These are phyloP conservation scores for Congeria kusceri DNA, from an alignment of 2,888 invertebrate species.

Conservation along the genomic window DNA sequence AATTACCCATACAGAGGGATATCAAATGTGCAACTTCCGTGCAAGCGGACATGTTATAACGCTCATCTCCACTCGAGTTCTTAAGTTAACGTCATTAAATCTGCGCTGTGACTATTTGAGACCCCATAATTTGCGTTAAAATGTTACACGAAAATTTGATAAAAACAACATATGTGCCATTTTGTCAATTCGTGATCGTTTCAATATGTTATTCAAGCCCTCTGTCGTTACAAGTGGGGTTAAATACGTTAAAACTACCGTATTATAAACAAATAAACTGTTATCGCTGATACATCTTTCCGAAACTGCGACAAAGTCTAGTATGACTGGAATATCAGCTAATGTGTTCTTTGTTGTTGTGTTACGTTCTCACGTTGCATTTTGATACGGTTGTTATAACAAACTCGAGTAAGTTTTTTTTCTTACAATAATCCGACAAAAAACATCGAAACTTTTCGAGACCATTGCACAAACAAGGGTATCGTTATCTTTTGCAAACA, in stretches of 20 bases:
- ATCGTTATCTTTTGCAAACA: too few relatives aligned
- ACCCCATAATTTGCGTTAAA: slow-evolving; percentile 31
- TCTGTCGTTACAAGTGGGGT: background rate
- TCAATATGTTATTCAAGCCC: background rate
- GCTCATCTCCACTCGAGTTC: slow-evolving; percentile 51
- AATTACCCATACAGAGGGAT: slow-evolving; percentile 37
- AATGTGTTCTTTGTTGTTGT: too few relatives aligned
- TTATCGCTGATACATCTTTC: too few relatives aligned
- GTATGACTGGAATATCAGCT: too few relatives aligned
- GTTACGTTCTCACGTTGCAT: too few relatives aligned
- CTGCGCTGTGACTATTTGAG: slow-evolving; percentile 5
- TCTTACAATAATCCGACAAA: too few relatives aligned
- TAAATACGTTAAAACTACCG: background rate
- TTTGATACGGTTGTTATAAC: too few relatives aligned
- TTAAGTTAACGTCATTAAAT: slow-evolving; percentile 27
- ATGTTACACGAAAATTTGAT: slow-evolving; percentile 52
- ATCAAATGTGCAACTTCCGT: slow-evolving; percentile 45
- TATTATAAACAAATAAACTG: too few relatives aligned
- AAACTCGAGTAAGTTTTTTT: too few relatives aligned
- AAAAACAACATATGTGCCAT: slow-evolving; percentile 42
- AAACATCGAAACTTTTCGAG: too few relatives aligned
- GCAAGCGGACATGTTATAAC: slow-evolving; percentile 39
- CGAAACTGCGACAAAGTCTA: too few relatives aligned
- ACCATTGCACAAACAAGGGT: too few relatives aligned
- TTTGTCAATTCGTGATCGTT: slow-evolving; percentile 28